Base-by-base conservation (phyloP, 2,888 invertebrate genomes). In the Lepetodrilus schrolli region DNA sequence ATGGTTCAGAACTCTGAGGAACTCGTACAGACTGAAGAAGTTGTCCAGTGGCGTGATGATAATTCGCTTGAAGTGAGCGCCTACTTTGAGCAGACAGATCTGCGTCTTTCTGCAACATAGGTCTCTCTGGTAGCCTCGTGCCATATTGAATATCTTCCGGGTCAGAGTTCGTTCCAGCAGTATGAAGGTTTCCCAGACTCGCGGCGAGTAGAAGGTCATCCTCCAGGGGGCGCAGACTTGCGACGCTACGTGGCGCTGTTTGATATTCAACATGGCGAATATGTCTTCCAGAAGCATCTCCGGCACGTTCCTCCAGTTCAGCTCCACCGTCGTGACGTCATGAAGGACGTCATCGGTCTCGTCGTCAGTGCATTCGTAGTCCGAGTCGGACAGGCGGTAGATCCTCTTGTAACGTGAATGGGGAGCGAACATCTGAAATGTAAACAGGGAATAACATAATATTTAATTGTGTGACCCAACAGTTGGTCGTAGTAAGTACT, bases 1-100 rank as follows among this genome's bases (percentile, higher is more conserved):
- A 92, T 94, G 94, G 0, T 94, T 93, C n/a, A 95, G 88, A 92
- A 95, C 93, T 74, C 94, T 94, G 93, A 96, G 94, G 86, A 96
- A 96, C 88, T 95, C 95, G 88, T 94, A 95, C 49, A 96, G 92
- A 88, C 95, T 95, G 89, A 94, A 94, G 83, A 95, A 95, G 88
- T 95, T 95, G 74, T 93, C 91, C 92, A 94, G 94, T 0, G 95
- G 95, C 37, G 93, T 92, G 80, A 96, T 93, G 17, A 94, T 92
- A 36, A 96, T 90, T 8, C 92, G 92, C 74, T 93, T 92, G 83
- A 95, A 93, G 84, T 93, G 92, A 66, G 91, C 91, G 0, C 95
- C 95, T 26, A 95, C 93, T 78, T 93, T 92, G 50, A 93, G 92
- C 47, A 95, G 91, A 82, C 95, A 95, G 76, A 93, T 91, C 74